These are phyloP conservation scores for Buphagus erythrorhynchus DNA, from an alignment of 2,797 vertebrate genomes.

Conservation along the genomic window DNA sequence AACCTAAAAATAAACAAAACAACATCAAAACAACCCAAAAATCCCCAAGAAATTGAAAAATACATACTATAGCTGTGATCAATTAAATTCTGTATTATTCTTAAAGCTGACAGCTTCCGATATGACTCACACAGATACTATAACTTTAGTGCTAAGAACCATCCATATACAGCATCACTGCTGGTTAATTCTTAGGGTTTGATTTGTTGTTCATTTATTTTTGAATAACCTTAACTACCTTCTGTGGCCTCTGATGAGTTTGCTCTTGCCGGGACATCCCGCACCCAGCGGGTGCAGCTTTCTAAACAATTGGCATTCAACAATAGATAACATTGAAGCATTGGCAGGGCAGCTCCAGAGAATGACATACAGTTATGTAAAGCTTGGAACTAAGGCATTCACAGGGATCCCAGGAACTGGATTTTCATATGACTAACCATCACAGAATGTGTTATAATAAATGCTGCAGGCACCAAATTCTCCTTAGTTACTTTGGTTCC, in stretches of 20 bases:
- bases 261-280: not conserved
- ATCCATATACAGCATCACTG: not conserved
- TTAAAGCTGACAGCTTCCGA: not conserved
- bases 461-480: not conserved
- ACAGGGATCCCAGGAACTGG: slow-evolving; percentile 23
- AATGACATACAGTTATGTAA: not conserved
- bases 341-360: not conserved
- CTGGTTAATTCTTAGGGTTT: not conserved
- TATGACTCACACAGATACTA: not conserved
- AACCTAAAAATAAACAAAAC: not conserved
- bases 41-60: not conserved
- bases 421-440: slow-evolving; percentile 7
- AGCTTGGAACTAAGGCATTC: slow-evolving; percentile 9
- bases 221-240: not conserved
- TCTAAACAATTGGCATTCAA: slow-evolving; percentile 7
- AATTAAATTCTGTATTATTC: not conserved
- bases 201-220: not conserved
- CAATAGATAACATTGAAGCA: not conserved
- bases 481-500: not conserved
- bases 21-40: not conserved
- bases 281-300: not conserved
- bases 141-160: not conserved
- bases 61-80: not conserved
- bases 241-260: not conserved
- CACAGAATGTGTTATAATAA: fast-evolving